Conservation (phyloP, 2,888 invertebrate species). For the Lepeophtheirus nordmannii region DNA sequence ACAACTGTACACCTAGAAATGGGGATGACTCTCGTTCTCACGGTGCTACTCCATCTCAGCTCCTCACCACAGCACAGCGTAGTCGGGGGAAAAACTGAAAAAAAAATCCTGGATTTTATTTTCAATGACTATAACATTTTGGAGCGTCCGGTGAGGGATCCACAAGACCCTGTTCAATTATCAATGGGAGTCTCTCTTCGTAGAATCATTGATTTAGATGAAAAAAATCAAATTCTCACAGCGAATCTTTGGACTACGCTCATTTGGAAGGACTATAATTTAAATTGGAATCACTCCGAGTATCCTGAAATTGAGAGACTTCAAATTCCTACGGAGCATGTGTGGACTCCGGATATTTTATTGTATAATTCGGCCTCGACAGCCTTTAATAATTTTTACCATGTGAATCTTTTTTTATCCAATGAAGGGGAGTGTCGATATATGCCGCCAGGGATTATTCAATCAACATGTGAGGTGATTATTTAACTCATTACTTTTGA, state of each 20-base stretch:
- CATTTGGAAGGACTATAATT: conserved; percentile 11
- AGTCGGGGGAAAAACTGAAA: neutral
- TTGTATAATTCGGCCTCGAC: conserved; percentile 16
- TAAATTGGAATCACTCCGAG: conserved; percentile 13
- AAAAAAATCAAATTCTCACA: conserved; percentile 19
- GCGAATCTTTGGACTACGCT: conserved; percentile 13
- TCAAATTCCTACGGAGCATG: conserved; percentile 4
- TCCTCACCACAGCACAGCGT: too few relatives aligned
- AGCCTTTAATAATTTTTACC: conserved; percentile 12
- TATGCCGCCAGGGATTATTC: conserved; percentile 21
- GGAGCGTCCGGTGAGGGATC: conserved; percentile 14
- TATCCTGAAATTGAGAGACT: conserved; percentile 3
- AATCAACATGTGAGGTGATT: conserved; percentile 21
- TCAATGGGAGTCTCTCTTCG: conserved; percentile 4
- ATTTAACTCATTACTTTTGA: neutral
- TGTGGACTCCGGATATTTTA: conserved; percentile 22
- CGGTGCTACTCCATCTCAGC: too few relatives aligned
- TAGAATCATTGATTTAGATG: conserved; percentile 22
- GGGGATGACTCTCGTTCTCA: too few relatives aligned
- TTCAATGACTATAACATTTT: conserved; percentile 14
- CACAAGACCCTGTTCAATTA: conserved; percentile 5
- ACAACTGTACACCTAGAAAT: too few relatives aligned
- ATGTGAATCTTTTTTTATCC: conserved; percentile 14
- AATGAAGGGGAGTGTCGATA: neutral
- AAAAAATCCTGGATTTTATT: neutral